phyloP scores from a whole-genome alignment of 1,140 invertebrate species.

The Drosophila mayri region DNA sequence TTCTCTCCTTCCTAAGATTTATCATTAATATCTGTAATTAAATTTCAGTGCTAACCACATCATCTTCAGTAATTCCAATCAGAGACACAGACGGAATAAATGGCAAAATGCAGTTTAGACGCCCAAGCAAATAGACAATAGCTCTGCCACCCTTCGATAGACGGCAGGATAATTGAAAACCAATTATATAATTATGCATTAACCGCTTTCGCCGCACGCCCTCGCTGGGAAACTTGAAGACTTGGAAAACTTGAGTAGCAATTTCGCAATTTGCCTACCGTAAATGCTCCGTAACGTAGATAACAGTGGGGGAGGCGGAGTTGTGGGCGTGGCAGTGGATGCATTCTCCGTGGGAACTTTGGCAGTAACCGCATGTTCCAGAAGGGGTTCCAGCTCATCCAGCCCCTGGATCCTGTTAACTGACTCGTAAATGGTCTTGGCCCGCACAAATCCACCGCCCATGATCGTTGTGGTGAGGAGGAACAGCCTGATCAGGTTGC shows the following conservation, averaged over 20 bases:
- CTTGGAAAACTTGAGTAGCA: conserved; percentile 3
- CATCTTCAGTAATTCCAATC: background rate
- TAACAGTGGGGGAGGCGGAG: background rate
- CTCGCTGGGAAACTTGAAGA: background rate
- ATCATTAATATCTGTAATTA: too few relatives aligned
- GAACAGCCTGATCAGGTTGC: conserved; percentile 66
- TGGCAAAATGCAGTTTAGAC: conserved; percentile 1
- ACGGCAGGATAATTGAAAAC: conserved; percentile 38
- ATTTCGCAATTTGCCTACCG: conserved; percentile 49
- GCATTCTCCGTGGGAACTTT: conserved; percentile 15
- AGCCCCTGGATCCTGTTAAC: conserved; percentile 30
- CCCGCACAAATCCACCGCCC: conserved; percentile 43
- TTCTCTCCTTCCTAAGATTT: background rate
- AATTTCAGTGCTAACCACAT: background rate
- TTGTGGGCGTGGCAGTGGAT: conserved; percentile 23
- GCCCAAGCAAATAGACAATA: conserved; percentile 1
- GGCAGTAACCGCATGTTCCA: conserved; percentile 6
- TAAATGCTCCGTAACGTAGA: conserved; percentile 30
- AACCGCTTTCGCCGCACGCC: conserved; percentile 8
- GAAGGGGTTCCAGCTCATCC: conserved; percentile 3
- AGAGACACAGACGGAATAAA: background rate
- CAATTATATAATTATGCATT: conserved; percentile 51
- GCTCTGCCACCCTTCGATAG: conserved; percentile 2
- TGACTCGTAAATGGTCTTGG: conserved; percentile 39
- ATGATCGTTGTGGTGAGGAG: conserved; percentile 65